Evolutionary conservation across 2,888 invertebrate genomes (phyloP).

Genomic region (Yponomeuta malinellus): DNA sequence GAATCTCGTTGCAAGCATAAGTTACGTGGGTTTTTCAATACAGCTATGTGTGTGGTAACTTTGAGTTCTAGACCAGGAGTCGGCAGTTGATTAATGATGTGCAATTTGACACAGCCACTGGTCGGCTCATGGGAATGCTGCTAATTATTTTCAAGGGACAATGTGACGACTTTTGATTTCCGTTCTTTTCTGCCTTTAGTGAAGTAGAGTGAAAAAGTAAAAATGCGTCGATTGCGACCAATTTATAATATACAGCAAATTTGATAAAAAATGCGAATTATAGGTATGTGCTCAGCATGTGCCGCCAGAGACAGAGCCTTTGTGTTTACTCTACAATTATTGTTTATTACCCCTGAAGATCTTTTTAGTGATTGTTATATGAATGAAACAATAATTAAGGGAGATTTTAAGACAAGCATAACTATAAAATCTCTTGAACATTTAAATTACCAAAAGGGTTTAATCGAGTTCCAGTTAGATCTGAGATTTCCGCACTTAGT

Average conservation of each 20-base stretch:
- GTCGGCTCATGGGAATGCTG: constrained; percentile 39
- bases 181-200: neutral
- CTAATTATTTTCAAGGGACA: constrained; percentile 38
- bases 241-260: too few relatives aligned
- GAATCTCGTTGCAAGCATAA: neutral
- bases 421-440: neutral
- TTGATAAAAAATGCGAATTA: too few relatives aligned
- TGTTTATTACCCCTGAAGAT: too few relatives aligned
- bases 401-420: neutral
- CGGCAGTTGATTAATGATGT: constrained; percentile 41
- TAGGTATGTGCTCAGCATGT: too few relatives aligned
- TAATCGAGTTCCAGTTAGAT: too few relatives aligned
- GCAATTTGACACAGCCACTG: constrained; percentile 35
- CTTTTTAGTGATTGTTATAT: too few relatives aligned
- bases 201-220: neutral
- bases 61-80: constrained; percentile 33
- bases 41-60: constrained; percentile 33
- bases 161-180: constrained; percentile 29
- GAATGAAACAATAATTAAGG: too few relatives aligned
- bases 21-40: neutral
- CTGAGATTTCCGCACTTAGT: too few relatives aligned
- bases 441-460: neutral
- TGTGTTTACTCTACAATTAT: too few relatives aligned
- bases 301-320: too few relatives aligned
- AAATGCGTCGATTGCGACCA: too few relatives aligned